Evolutionary conservation across 1,140 invertebrate genomes (phyloP).

Genomic region (Pomacea maculata): DNA sequence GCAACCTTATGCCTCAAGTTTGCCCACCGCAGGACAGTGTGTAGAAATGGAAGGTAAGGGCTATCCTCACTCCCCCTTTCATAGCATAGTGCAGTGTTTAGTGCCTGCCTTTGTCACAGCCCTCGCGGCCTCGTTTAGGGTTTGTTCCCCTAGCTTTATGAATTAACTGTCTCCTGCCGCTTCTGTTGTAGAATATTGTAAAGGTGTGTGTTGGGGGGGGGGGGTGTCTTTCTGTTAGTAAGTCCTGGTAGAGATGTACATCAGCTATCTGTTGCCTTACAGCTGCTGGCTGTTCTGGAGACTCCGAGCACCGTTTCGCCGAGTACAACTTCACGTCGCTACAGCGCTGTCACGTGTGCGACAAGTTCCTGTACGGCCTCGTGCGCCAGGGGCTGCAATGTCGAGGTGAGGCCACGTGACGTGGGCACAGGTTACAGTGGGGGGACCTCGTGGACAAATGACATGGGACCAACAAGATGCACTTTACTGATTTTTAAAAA

Average conservation of each 20-base stretch:
- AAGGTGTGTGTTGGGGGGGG: no score
- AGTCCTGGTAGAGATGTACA: no score
- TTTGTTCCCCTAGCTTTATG: no score
- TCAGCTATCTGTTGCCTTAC: neutral
- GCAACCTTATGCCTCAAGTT: slow-evolving; percentile 44
- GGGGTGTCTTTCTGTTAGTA: no score
- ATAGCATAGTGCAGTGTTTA: no score
- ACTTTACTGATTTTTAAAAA: no score
- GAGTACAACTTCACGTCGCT: slow-evolving; percentile 77
- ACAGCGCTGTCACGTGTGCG: slow-evolving; percentile 80
- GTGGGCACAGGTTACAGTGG: neutral
- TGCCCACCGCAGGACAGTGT: slow-evolving; percentile 39
- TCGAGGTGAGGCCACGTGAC: slow-evolving; percentile 70
- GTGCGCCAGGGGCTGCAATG: slow-evolving; percentile 80
- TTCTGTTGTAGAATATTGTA: no score
- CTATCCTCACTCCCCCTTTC: neutral
- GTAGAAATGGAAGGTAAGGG: slow-evolving; percentile 46
- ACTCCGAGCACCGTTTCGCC: slow-evolving; percentile 70
- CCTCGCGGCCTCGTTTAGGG: no score
- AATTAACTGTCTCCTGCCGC: no score
- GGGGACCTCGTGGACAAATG: no score
- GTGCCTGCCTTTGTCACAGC: no score
- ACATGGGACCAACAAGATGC: no score
- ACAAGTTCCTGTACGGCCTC: slow-evolving; percentile 77
- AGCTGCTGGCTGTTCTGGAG: slow-evolving; percentile 39